Evolutionary conservation across 2,888 invertebrate genomes (phyloP).

Genomic region (Gisinianus flammeolus): DNA sequence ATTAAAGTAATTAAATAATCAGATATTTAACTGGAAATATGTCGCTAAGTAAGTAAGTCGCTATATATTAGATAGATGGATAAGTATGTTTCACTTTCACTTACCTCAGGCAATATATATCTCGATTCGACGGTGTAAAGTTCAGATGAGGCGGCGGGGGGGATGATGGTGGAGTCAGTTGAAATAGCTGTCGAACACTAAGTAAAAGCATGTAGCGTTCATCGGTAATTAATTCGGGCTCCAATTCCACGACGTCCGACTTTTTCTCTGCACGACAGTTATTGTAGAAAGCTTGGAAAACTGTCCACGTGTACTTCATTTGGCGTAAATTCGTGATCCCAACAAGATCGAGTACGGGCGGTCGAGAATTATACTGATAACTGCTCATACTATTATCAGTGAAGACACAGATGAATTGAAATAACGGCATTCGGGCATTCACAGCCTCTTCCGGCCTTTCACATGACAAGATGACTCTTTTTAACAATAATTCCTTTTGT

Average conservation of each 20-base stretch:
- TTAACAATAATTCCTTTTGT: background rate
- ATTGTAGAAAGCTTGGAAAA: constrained; percentile 18
- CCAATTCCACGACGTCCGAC: background rate
- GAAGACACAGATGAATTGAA: constrained; percentile 20
- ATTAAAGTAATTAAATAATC: too few species aligned
- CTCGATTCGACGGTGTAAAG: background rate
- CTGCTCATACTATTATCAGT: constrained; percentile 22
- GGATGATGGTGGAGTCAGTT: constrained; percentile 2
- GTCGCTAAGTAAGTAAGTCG: too few species aligned
- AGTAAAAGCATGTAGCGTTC: background rate
- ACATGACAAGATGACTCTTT: constrained; percentile 10
- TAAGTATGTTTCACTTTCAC: too few species aligned
- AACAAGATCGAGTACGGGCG: background rate
- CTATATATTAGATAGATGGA: too few species aligned
- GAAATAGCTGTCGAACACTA: constrained; percentile 17
- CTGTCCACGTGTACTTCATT: constrained; percentile 21
- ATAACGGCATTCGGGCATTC: constrained; percentile 15
- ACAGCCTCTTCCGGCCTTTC: constrained; percentile 10
- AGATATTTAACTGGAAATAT: too few species aligned
- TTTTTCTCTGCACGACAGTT: background rate
- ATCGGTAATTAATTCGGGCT: constrained; percentile 6
- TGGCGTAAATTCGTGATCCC: background rate
- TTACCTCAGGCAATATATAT: constrained; percentile 22
- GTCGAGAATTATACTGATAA: constrained; percentile 13
- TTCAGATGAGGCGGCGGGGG: background rate